Percentiles rank a stretch among this genome's conserved stretches.
Conservation (phyloP, 23 tunicate genomes). For the Trididemnum miniatum region DNA sequence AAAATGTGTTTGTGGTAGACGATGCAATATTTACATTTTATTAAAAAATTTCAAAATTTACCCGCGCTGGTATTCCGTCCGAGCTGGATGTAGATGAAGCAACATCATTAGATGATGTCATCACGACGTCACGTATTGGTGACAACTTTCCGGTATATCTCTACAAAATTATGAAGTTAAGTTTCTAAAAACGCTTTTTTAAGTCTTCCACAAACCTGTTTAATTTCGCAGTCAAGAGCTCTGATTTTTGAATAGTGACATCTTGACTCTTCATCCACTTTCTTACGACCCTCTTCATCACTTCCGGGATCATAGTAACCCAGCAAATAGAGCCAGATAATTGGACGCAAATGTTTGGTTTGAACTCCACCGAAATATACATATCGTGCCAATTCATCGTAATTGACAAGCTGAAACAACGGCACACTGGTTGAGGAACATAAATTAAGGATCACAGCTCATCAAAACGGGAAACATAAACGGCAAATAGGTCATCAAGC, state of each 20-base stretch:
- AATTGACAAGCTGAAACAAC: conserved; percentile 29
- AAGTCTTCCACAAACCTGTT: conserved; percentile 23
- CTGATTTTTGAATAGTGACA: neutral
- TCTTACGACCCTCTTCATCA: conserved; percentile 20
- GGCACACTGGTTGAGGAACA: too few species aligned
- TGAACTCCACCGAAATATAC: conserved; percentile 77
- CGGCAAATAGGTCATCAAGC: too few species aligned
- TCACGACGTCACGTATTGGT: neutral
- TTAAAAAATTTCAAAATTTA: too few species aligned
- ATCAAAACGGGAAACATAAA: too few species aligned
- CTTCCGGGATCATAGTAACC: conserved; percentile 64
- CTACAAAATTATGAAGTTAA: neutral
- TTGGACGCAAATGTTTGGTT: conserved; percentile 39
- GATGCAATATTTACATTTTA: too few species aligned
- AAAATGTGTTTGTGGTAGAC: too few species aligned
- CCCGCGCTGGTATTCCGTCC: neutral
- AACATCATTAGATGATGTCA: neutral
- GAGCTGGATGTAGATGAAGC: neutral
- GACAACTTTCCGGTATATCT: neutral
- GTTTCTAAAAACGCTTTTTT: neutral
- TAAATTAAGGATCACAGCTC: too few species aligned
- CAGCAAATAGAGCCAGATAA: conserved; percentile 74
- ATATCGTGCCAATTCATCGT: conserved; percentile 45
- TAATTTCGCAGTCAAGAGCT: conserved; percentile 41
- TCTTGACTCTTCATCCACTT: conserved; percentile 32